Evolutionary conservation across 2,888 invertebrate genomes (phyloP).

Genomic region (Bhutanitis thaidina): DNA sequence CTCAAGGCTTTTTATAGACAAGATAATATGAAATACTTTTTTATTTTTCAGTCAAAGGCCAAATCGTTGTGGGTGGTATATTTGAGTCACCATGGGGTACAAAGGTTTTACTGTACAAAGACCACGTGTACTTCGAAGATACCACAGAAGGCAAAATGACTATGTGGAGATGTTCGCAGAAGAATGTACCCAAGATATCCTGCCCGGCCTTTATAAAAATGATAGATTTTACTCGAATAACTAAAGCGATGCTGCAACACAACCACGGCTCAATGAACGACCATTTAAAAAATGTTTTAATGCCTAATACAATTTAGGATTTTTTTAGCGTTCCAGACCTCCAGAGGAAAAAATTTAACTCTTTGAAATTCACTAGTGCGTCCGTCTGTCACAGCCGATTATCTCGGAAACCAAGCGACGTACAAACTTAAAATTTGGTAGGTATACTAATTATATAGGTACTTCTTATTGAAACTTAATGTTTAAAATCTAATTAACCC

Average conservation of each 20-base stretch:
- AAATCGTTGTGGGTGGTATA: conserved; percentile 39
- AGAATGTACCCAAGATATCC: not conserved
- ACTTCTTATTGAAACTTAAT: no score
- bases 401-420: no score
- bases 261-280: conserved; percentile 32
- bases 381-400: no score
- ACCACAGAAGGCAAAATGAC: conserved; percentile 17
- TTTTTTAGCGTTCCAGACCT: no score
- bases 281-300: conserved; percentile 16
- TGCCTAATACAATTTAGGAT: not conserved
- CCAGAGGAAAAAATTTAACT: no score
- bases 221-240: conserved; percentile 27
- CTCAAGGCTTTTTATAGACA: no score
- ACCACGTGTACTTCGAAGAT: conserved; percentile 34
- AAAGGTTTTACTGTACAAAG: conserved; percentile 36
- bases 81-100: conserved; percentile 32
- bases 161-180: conserved; percentile 21
- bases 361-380: no score
- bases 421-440: no score
- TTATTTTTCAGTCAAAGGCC: conserved; percentile 4
- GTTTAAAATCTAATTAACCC: no score
- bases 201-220: conserved; percentile 38
- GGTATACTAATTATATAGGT: no score
- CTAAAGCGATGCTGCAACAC: conserved; percentile 29
- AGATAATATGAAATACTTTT: not conserved